Evolutionary conservation across 2,888 invertebrate species (phyloP).

Genomic region (Caenorhabditis plicata): DNA sequence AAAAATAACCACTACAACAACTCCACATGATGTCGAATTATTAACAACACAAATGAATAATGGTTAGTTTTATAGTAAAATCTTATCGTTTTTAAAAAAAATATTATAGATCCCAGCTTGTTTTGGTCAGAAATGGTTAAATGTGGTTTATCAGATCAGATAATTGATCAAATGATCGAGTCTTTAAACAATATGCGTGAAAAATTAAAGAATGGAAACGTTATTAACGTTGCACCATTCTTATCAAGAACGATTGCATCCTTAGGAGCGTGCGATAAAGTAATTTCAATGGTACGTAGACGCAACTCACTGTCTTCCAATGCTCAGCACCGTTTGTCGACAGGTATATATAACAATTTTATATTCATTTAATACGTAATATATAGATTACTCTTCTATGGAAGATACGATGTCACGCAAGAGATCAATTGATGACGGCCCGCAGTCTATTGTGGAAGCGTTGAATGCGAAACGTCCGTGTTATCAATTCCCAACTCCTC

Average conservation of each 20-base stretch:
- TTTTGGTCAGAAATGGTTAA: constrained; percentile 57
- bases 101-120: constrained; percentile 35
- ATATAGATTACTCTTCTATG: constrained; percentile 1
- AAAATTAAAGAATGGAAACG: constrained; percentile 5
- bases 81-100: too few species aligned
- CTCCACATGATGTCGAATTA: neutral
- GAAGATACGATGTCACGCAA: neutral
- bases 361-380: neutral
- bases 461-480: neutral
- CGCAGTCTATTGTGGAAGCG: neutral
- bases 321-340: constrained; percentile 1
- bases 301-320: neutral
- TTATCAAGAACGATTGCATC: constrained; percentile 3
- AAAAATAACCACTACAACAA: too few species aligned
- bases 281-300: neutral
- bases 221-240: constrained; percentile 5
- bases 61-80: neutral
- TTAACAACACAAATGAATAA: neutral
- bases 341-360: neutral
- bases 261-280: constrained; percentile 3
- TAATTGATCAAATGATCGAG: constrained; percentile 40
- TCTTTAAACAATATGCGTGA: constrained; percentile 8
- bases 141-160: constrained; percentile 53
- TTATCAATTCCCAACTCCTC: neutral
- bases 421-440: neutral